Percentiles rank a stretch among this genome's conserved stretches.
phyloP scores from a whole-genome alignment of 2,888 invertebrate genomes.

The Lacanobia wlatinum region DNA sequence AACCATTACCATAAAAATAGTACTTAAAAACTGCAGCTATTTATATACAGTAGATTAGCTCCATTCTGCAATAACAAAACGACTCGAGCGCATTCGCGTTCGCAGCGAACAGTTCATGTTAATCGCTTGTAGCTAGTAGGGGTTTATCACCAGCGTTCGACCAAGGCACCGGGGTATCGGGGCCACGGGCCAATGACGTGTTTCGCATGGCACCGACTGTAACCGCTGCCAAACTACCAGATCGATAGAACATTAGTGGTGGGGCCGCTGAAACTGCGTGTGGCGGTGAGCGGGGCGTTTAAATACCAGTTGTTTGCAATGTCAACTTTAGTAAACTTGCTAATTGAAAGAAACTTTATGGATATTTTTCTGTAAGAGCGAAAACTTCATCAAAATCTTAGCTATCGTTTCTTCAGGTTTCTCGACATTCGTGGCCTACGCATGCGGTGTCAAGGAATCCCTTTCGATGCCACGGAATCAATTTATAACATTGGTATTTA shows the following conservation, averaged over 20 bases:
- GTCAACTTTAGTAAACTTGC: background rate
- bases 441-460: too few species aligned
- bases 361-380: background rate
- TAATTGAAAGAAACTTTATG: background rate
- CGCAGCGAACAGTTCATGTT: slow-evolving; percentile 48
- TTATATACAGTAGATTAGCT: slow-evolving; percentile 46
- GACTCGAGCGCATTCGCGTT: slow-evolving; percentile 29
- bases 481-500: too few species aligned
- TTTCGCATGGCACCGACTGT: slow-evolving; percentile 83
- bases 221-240: slow-evolving; percentile 85
- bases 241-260: slow-evolving; percentile 83
- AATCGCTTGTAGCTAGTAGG: slow-evolving; percentile 35
- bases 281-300: slow-evolving; percentile 19
- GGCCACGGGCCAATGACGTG: slow-evolving; percentile 73
- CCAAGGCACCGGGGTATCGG: slow-evolving; percentile 57
- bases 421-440: too few species aligned
- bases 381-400: background rate
- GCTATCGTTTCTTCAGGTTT: background rate
- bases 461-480: too few species aligned
- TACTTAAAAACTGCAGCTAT: slow-evolving; percentile 24
- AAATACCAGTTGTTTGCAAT: background rate
- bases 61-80: slow-evolving; percentile 34
- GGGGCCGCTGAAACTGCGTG: slow-evolving; percentile 69
- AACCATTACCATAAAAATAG: slow-evolving; percentile 12
- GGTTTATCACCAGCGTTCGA: slow-evolving; percentile 62